Evolutionary conservation across 2,888 invertebrate species (phyloP), one percentile per base, ranked within the genome.

Genomic region (Patella depressa): DNA sequence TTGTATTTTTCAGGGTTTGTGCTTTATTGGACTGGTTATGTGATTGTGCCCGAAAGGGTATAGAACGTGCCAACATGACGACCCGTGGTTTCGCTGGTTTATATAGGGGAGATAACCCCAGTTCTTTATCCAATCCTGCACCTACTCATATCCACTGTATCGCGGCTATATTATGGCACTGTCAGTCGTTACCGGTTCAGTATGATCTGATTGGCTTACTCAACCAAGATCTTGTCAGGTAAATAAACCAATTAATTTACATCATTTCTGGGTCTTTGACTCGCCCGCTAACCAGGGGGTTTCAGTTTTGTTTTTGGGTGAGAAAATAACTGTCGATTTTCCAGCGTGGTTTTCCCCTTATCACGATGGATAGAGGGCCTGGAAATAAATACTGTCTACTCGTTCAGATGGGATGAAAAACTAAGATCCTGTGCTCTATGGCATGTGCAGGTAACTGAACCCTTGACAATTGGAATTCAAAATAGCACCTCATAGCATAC

Each of bases 121-220:
- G 12, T 75, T 77, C 54, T 1, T 57, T 70, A 24, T 70, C 45
- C 17, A 65, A 73, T 45, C 90, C 91, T 2, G 88, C 91, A 15
- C 86, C 89, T 3, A 84, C 87, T 19, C 90, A 91, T 82, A 87
- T 92, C 12, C 96, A 96, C 86, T 96, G 96, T 80, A 94, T 96
- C 71, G 95, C 97, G 5, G 95, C 96, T 65, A 95, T 97, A 72
- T 92, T 96, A 80, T 96, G 96, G 96, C 94, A 94, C 76, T 89
- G 89, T 77, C 84, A 85, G 71, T 87, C 89, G 65, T 79, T 85
- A 15, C 83, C 83, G 17, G 86, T 88, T 7, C 81, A 84, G 11
- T 88, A 88, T 77, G 94, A 95, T 88, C 90, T 97, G 45, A 93
- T 94, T 69, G 93, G 94, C 45, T 91, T 96, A 77, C 93, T 96